phyloP scores from a whole-genome alignment of 2,113 vertebrate genomes.

The Chaenogobius annularis region DNA sequence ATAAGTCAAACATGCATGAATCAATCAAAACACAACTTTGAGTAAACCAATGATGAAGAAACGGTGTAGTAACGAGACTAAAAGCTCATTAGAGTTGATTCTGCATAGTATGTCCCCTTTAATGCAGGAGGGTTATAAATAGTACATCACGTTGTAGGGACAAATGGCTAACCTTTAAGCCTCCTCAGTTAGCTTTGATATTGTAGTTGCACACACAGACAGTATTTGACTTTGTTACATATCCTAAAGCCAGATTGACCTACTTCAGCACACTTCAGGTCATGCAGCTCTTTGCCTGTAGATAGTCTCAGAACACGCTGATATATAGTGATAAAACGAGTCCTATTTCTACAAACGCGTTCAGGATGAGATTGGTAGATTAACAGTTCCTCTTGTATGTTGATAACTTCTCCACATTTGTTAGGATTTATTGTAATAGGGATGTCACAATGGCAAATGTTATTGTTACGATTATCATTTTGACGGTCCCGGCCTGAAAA shows the following conservation, averaged over 20 bases:
- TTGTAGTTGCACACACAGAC: neutral
- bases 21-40: neutral
- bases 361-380: neutral
- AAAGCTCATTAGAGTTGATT: too few species aligned
- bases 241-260: neutral
- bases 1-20: too few species aligned
- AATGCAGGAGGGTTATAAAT: too few species aligned
- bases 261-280: neutral
- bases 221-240: neutral
- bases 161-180: neutral
- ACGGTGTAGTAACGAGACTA: too few species aligned
- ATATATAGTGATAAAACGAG: too few species aligned
- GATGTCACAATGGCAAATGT: too few species aligned
- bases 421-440: too few species aligned
- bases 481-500: too few species aligned
- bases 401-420: neutral
- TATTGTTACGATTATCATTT: too few species aligned
- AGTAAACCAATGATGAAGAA: too few species aligned
- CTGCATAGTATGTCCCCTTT: too few species aligned
- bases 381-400: neutral
- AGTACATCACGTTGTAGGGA: neutral
- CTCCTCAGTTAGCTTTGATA: neutral
- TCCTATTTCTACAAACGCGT: neutral
- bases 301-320: neutral
- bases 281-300: neutral